These are phyloP conservation scores for Calosoma granatense DNA, from an alignment of 1,140 invertebrate genomes.

Conservation along the genomic window DNA sequence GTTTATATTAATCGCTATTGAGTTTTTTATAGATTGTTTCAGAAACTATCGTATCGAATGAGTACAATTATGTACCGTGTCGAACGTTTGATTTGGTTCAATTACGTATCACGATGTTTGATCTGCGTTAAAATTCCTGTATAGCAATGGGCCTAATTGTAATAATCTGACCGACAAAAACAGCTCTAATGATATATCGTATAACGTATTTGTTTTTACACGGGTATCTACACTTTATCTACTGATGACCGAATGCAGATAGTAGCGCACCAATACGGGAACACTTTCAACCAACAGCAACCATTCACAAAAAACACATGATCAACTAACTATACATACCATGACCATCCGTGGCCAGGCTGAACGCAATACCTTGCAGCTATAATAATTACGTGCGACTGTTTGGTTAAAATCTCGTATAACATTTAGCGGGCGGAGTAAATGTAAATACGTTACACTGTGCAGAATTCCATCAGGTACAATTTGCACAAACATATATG, in stretches of 20 bases:
- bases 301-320: too few relatives aligned
- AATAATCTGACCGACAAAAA: neutral
- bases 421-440: neutral
- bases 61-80: too few relatives aligned
- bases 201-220: slow-evolving; percentile 6
- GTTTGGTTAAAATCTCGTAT: neutral
- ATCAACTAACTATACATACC: too few relatives aligned
- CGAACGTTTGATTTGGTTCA: too few relatives aligned
- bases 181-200: neutral
- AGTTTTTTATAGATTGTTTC: too few relatives aligned
- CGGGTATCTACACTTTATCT: neutral
- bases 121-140: too few relatives aligned
- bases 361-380: neutral
- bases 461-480: too few relatives aligned
- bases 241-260: neutral
- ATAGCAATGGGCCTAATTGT: neutral
- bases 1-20: too few relatives aligned
- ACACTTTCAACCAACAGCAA: neutral
- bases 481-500: too few relatives aligned
- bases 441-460: neutral
- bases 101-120: too few relatives aligned
- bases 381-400: neutral
- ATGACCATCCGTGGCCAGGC: too few relatives aligned
- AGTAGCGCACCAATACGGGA: neutral
- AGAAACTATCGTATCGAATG: too few relatives aligned